Conservation (phyloP, 30 jellyfish, hydroid and myxozoan genomes). For the Turritopsis dohrnii region DNA sequence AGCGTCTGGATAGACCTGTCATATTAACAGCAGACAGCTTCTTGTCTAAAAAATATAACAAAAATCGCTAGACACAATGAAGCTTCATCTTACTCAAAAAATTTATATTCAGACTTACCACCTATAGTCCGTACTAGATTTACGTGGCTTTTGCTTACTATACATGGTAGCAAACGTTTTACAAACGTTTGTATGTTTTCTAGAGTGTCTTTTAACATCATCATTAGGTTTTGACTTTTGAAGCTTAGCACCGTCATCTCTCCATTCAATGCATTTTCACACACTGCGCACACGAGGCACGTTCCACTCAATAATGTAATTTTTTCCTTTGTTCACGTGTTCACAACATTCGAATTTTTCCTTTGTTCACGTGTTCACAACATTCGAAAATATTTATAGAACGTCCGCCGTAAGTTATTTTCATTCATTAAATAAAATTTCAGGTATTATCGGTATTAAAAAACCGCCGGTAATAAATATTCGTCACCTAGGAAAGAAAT, state of each 20-base stretch:
- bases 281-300: too few relatives aligned
- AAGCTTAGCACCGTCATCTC: background rate
- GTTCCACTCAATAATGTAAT: too few relatives aligned
- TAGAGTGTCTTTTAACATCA: background rate
- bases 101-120: too few relatives aligned
- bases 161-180: background rate
- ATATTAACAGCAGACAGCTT: background rate
- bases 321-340: too few relatives aligned
- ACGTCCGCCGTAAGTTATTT: background rate
- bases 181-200: background rate
- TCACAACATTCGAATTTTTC: background rate
- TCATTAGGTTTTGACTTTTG: background rate
- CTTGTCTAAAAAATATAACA: too few relatives aligned
- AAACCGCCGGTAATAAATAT: too few relatives aligned
- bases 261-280: background rate
- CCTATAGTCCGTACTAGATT: background rate
- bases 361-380: background rate
- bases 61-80: too few relatives aligned
- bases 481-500: too few relatives aligned
- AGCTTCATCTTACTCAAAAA: too few relatives aligned
- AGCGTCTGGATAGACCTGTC: background rate
- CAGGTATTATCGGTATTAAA: too few relatives aligned
- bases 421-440: too few relatives aligned
- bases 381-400: background rate
- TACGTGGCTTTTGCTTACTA: background rate